Evolutionary conservation across 2,888 invertebrate genomes (phyloP).

Genomic region (Meteorus colon): DNA sequence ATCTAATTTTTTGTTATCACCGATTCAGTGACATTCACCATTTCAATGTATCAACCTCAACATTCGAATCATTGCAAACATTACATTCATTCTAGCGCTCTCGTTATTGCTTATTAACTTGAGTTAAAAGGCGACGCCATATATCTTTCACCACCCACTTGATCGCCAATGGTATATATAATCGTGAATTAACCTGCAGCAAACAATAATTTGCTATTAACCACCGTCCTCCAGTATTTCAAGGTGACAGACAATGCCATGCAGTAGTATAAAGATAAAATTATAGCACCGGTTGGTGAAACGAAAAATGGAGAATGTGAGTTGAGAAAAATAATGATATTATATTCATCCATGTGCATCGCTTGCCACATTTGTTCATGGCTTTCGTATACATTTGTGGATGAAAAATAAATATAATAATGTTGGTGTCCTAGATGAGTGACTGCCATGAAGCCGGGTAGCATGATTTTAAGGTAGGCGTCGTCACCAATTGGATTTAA

Average conservation of each 20-base stretch:
- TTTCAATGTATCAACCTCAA: no score
- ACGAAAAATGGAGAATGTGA: not conserved
- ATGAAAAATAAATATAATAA: conserved; percentile 38
- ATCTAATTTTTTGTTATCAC: no score
- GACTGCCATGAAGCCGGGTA: conserved; percentile 38
- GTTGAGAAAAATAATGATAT: conserved; percentile 39
- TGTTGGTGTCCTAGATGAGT: conserved; percentile 11
- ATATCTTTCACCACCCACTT: conserved; percentile 49
- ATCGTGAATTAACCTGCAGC: conserved; percentile 44
- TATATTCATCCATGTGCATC: conserved; percentile 30
- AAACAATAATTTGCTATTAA: conserved; percentile 51
- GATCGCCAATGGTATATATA: conserved; percentile 23
- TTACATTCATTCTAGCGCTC: no score
- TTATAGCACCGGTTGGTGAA: not conserved
- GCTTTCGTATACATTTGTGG: not conserved
- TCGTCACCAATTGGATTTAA: conserved; percentile 26
- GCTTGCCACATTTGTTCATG: not conserved
- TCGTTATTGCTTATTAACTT: conserved; percentile 40
- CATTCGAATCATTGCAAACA: no score
- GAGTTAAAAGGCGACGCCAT: not conserved
- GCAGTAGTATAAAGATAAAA: conserved; percentile 7
- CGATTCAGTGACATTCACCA: no score
- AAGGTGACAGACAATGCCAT: conserved; percentile 34
- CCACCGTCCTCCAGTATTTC: conserved; percentile 30
- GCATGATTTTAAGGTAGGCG: conserved; percentile 43